Evolutionary conservation across 2,797 vertebrate species (phyloP), one percentile per base, ranked within the genome.

Genomic region (Rhynchotus rufescens): DNA sequence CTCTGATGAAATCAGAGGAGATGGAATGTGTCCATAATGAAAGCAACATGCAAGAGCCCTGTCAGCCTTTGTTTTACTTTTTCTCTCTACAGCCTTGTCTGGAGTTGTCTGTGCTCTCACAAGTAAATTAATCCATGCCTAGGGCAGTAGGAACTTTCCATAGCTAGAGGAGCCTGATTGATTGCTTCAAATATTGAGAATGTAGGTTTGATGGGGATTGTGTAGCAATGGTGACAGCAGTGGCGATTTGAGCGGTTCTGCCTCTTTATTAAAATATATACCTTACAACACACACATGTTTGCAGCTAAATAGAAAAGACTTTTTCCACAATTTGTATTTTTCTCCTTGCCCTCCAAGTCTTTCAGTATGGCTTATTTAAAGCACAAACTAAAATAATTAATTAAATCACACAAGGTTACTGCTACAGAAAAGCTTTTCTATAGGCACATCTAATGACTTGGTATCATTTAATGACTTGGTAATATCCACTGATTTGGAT

Each of bases 141-240:
- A 54, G 57, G 68, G 80, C 88, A 88, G 49, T 5, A 4, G 25
- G 61, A 57, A 88, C 36, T 81, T 69, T 86, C 75, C 52, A 20
- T 45, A 25, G 23, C 66, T 61, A 4, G 44, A 30, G 40, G 56
- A 87, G 47, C 7, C 66, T 88, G 84, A 90, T 88, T 47, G 84
- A 91, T 94, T 75, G 82, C 59, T 87, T 92, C 62, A 34, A 25
- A 34, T 93, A 90, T 66, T 87, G 86, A 87, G 81, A 64, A 52
- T 21, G 66, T 23, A 56, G 23, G 56, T 77, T 94, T 84, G 16
- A 71, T 73, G 51, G 17, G 32, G 84, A 49, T 25, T 32, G 52
- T 45, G 7, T 20, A 57, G 32, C 15, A 82, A 34, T 15, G 15
- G 26, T 84, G 69, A 40, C n/a, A 73, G 32, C 19, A 49, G 23